Conservation (phyloP, 2,888 invertebrate species). For the Rotaria socialis region DNA sequence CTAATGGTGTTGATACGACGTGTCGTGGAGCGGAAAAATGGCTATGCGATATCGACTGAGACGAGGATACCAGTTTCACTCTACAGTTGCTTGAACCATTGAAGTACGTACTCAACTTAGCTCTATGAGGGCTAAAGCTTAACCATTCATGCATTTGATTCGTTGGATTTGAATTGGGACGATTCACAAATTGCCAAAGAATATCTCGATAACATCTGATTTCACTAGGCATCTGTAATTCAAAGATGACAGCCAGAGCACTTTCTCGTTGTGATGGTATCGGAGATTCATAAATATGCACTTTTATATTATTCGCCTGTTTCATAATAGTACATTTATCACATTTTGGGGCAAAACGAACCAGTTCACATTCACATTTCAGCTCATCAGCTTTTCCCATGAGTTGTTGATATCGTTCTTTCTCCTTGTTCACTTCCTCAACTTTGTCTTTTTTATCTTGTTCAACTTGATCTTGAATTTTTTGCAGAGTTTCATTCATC, state of each 20-base stretch:
- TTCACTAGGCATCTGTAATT: neutral
- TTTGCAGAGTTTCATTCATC: neutral
- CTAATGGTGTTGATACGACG: neutral
- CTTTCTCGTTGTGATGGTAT: neutral
- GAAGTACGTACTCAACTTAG: neutral
- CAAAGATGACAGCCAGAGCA: neutral
- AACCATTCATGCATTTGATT: neutral
- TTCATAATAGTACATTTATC: neutral
- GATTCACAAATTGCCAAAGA: constrained; percentile 4
- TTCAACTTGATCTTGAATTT: constrained; percentile 6
- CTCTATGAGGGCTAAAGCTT: neutral
- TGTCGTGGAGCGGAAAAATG: constrained; percentile 15
- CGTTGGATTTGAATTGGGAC: constrained; percentile 8
- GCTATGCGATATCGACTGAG: neutral
- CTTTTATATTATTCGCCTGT: neutral
- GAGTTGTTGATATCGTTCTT: neutral
- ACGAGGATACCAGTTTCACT: neutral
- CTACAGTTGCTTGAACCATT: neutral
- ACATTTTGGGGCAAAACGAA: neutral
- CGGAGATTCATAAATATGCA: neutral
- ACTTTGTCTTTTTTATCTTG: neutral
- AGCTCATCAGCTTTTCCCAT: neutral
- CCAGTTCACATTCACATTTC: neutral
- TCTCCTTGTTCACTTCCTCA: neutral
- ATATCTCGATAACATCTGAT: constrained; percentile 4